phyloP scores from a whole-genome alignment of 2,113 vertebrate species.

The Mesocricetus auratus region DNA sequence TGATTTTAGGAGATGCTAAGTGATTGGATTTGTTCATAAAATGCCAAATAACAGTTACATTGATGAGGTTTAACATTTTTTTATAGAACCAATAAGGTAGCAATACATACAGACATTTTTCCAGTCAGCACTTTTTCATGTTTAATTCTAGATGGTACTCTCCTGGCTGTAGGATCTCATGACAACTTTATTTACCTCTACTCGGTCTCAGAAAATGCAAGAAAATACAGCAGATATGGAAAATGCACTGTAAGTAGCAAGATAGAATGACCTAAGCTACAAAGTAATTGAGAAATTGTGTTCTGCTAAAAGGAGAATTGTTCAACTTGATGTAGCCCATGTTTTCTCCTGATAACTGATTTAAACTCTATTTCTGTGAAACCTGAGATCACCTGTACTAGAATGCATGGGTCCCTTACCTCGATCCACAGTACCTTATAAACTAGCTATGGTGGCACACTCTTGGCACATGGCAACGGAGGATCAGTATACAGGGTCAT shows the following conservation, averaged over 20 bases:
- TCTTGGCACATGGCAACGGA: background rate
- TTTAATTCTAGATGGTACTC: constrained; percentile 91
- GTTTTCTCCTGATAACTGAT: background rate
- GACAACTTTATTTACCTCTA: constrained; percentile 99
- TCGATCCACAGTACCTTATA: background rate
- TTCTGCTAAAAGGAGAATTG: constrained; percentile 41
- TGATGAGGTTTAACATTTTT: background rate
- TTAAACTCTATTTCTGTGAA: constrained; percentile 51
- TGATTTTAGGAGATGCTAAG: constrained; percentile 12
- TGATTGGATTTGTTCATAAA: constrained; percentile 32
- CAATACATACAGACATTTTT: background rate
- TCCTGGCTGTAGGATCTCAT: constrained; percentile 98
- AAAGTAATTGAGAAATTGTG: constrained; percentile 3
- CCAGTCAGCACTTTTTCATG: constrained; percentile 59
- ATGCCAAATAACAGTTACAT: constrained; percentile 28
- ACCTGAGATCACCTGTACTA: background rate
- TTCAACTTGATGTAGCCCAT: background rate
- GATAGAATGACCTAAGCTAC: constrained; percentile 2
- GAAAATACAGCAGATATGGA: constrained; percentile 96
- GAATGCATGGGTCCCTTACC: background rate
- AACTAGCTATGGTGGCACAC: background rate
- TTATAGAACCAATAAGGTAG: background rate
- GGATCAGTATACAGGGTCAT: background rate
- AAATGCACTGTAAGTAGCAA: constrained; percentile 96
- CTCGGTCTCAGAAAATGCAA: constrained; percentile 94